phyloP scores from a whole-genome alignment of 2,888 invertebrate genomes.

The Calameuta pallipes region DNA sequence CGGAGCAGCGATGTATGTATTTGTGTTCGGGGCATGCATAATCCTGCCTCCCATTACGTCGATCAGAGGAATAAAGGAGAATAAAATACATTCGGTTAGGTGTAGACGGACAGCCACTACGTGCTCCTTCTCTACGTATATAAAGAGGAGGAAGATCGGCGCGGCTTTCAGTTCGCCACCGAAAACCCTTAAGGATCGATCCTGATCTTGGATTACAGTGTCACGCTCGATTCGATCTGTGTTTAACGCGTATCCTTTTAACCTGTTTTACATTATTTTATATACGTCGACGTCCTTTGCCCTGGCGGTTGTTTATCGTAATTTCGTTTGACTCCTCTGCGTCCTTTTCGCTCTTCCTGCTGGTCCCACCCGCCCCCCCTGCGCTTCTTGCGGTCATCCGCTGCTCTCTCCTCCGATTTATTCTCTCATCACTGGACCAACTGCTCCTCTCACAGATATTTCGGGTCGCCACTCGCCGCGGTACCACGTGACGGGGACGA shows the following conservation, averaged over 20 bases:
- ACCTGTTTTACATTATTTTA: background rate
- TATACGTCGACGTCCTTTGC: background rate
- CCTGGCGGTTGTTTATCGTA: background rate
- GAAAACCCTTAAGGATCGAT: constrained; percentile 15
- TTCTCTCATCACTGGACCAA: background rate
- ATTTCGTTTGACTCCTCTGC: background rate
- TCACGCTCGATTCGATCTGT: background rate
- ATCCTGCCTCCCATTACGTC: constrained; percentile 19
- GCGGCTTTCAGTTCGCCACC: constrained; percentile 21
- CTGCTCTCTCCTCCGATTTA: background rate
- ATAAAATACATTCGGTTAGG: constrained; percentile 34
- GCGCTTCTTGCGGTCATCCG: background rate
- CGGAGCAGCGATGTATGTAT: constrained; percentile 30
- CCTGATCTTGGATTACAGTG: background rate
- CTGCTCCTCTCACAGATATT: background rate
- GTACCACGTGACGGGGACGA: background rate
- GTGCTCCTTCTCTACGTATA: constrained; percentile 25
- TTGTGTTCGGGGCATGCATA: constrained; percentile 35
- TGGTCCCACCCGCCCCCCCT: background rate
- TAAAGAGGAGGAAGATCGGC: constrained; percentile 19
- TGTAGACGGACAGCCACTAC: constrained; percentile 1
- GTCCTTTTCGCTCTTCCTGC: background rate
- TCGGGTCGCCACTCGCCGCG: background rate
- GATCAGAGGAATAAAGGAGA: constrained; percentile 27
- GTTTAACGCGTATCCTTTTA: background rate